phyloP scores from a whole-genome alignment of 2,113 vertebrate species.

The Varanus salvator region DNA sequence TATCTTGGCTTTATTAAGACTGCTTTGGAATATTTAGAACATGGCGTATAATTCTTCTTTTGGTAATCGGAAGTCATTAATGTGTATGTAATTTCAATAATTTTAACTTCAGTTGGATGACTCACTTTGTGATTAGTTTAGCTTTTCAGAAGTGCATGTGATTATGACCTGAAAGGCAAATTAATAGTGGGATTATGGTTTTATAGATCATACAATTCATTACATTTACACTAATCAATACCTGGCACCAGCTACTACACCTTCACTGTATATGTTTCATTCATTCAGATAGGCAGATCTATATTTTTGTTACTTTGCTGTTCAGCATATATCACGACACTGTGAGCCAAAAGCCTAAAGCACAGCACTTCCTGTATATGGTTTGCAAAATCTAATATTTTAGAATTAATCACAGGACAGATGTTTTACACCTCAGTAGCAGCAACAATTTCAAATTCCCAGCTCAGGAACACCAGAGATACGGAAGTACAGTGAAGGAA shows the following conservation, averaged over 20 bases:
- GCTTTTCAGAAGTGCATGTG: constrained; percentile 74
- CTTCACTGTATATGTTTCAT: constrained; percentile 73
- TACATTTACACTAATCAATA: constrained; percentile 81
- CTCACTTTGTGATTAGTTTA: constrained; percentile 74
- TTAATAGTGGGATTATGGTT: constrained; percentile 81
- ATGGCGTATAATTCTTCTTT: constrained; percentile 69
- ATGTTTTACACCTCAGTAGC: constrained; percentile 37
- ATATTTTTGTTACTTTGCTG: constrained; percentile 74
- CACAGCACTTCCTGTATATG: constrained; percentile 51
- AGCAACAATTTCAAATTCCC: constrained; percentile 42
- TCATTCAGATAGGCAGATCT: constrained; percentile 73
- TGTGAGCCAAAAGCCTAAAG: constrained; percentile 51
- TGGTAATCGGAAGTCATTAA: constrained; percentile 73
- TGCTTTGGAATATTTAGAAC: constrained; percentile 56
- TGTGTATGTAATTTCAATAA: constrained; percentile 77
- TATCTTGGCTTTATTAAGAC: constrained; percentile 3
- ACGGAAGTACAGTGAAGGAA: background rate
- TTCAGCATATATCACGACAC: constrained; percentile 49
- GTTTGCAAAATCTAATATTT: constrained; percentile 47
- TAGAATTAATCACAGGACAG: constrained; percentile 48
- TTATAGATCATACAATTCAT: constrained; percentile 82
- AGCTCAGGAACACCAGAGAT: background rate
- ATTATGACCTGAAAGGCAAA: constrained; percentile 80
- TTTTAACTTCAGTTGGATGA: constrained; percentile 76
- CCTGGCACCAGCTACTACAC: constrained; percentile 75